Evolutionary conservation across 1,140 invertebrate genomes (phyloP), one percentile per base, ranked within the genome.

Genomic region (Phenacoccus solenopsis): DNA sequence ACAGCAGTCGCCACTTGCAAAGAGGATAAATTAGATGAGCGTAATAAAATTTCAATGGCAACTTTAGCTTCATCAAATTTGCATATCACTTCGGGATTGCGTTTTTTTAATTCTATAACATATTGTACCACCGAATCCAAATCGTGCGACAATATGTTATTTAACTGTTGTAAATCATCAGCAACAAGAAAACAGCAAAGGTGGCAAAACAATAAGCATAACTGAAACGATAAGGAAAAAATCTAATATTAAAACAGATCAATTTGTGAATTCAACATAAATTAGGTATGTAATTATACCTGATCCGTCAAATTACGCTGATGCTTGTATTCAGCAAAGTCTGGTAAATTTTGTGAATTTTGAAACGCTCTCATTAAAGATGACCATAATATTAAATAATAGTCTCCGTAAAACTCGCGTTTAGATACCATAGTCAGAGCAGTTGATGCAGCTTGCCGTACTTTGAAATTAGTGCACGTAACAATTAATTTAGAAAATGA

Each of bases 301-400:
- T 88, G 88, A 74, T 88, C 85, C 61, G 86, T 81, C 25, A 90
- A 80, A 74, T 86, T 85, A 74, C 92, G 90, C 67, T 87, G 84
- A 78, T 93, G 90, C 74, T 87, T 85, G 77, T 90, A 93, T 78
- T 93, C 90, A 24, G 84, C 84, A 72, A 86, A 91, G 75, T 89
- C 90, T 57, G 86, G 85, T n/a, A 88, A 81, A 73, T 88, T 83
- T 70, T 89, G 84, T 22, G 88, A 85, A 74, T 86, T 88, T 71
- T 90, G 86, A 72, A 92, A 81, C 5, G 87, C 87, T 38, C 82
- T 80, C 27, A 91, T 77, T 0, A 92, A 76, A 22, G 83, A 84
- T 16, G 82, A 80, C 90, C 91, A 94, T 10, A 90, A 78, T 5
- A 71, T 75, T 5, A 81, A 74, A 73, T 83, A 87, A 69, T 85